phyloP scores from a whole-genome alignment of 2,888 invertebrate genomes.

The Platycnemis pennipes region DNA sequence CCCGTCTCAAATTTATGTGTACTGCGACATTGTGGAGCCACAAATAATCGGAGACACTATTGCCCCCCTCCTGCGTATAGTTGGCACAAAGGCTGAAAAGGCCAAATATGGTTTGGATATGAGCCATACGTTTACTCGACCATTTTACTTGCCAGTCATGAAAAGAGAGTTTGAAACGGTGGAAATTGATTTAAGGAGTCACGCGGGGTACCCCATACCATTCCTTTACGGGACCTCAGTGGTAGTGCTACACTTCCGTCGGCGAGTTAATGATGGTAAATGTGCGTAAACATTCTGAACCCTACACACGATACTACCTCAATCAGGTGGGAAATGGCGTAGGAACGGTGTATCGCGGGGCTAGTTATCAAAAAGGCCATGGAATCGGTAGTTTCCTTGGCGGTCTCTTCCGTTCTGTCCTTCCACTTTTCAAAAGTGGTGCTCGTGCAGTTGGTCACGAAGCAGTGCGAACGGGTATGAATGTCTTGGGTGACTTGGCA shows the following conservation, averaged over 20 bases:
- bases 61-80: slow-evolving; percentile 73
- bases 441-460: slow-evolving; percentile 69
- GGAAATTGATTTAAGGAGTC: slow-evolving; percentile 42
- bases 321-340: slow-evolving; percentile 66
- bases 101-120: slow-evolving; percentile 71
- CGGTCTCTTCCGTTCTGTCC: slow-evolving; percentile 70
- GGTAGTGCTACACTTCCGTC: slow-evolving; percentile 71
- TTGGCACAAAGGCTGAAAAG: slow-evolving; percentile 71
- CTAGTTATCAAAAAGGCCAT: slow-evolving; percentile 70
- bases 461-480: slow-evolving; percentile 59
- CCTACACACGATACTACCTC: background rate
- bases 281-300: background rate
- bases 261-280: background rate
- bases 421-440: slow-evolving; percentile 69
- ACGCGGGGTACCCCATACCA: slow-evolving; percentile 14
- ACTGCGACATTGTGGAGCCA: slow-evolving; percentile 74
- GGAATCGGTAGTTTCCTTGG: slow-evolving; percentile 71
- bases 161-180: too few species aligned
- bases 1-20: slow-evolving; percentile 72
- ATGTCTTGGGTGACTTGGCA: slow-evolving; percentile 68
- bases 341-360: slow-evolving; percentile 69
- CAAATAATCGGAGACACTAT: too few species aligned
- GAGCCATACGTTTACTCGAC: slow-evolving; percentile 69
- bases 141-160: slow-evolving; percentile 72
- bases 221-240: too few species aligned